phyloP scores from a whole-genome alignment of 30 jellyfish, hydroid and myxozoan species.

The Pelagia noctiluca region DNA sequence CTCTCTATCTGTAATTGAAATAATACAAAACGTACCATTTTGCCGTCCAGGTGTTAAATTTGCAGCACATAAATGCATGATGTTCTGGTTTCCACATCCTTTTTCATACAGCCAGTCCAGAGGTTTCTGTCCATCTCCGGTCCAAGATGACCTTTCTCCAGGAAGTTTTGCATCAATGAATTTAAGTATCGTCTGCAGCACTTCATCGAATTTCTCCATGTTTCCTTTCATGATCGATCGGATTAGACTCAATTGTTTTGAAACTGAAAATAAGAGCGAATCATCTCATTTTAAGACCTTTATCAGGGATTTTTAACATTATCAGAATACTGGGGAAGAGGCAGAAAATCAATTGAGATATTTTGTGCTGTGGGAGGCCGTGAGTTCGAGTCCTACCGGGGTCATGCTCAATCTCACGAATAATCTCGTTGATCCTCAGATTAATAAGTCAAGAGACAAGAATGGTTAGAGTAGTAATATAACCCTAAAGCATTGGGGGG shows the following conservation, averaged over 20 bases:
- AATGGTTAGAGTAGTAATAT: no score
- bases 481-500: no score
- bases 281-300: neutral
- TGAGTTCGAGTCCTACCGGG: no score
- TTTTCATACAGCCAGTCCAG: slow-evolving; percentile 54
- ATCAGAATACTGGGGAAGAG: no score
- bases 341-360: no score
- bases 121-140: neutral
- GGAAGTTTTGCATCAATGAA: neutral
- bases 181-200: slow-evolving; percentile 6
- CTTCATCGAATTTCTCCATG: slow-evolving; percentile 32
- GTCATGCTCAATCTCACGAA: no score
- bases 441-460: no score
- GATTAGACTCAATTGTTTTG: slow-evolving; percentile 26
- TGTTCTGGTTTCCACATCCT: slow-evolving; percentile 87
- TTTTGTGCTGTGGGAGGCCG: no score
- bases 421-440: no score
- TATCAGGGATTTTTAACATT: no score
- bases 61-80: slow-evolving; percentile 83
- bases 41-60: slow-evolving; percentile 15
- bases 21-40: neutral
- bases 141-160: neutral
- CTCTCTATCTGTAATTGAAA: neutral
- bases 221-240: slow-evolving; percentile 65
- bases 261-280: slow-evolving; percentile 51